Base-by-base conservation (phyloP, 2,797 vertebrate species). In the Threskiornis aethiopicus region DNA sequence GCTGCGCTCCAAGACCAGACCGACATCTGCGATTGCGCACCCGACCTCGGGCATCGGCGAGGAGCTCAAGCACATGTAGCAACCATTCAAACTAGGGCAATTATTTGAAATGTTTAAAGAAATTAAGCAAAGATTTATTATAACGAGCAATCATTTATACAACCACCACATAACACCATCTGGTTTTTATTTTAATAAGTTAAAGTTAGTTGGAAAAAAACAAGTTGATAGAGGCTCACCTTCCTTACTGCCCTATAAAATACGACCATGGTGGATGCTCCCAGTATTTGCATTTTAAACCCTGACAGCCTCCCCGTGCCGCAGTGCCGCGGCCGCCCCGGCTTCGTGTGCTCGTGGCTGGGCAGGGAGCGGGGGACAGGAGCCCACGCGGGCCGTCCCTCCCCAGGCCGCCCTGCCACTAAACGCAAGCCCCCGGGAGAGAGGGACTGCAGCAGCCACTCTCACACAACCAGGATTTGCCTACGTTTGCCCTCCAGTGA, bases 51-150 rank as follows among this genome's bases (percentile, higher is more conserved):
- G 59, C 16, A 8, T 2, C 31, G 33, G 3, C 31, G 2, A 31
- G 46, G 1, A 33, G 49, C 8, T 66, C 25, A 16, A 41, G 31
- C 12, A 21, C 5, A n/a, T 0, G 15, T 5, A 55, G 42, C 47
- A 75, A 15, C 31, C 19, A 8, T 4, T 49, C 20, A 31, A 47
- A 42, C 15, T 5, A 9, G 9, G 52, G 62, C n/a, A 52, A 46
- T 29, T 33, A 33, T 33, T 70, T 6, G 25, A 44, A 57, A 52
- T 3, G 20, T 79, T 70, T 16, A 28, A 28, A 29, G 49, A 35
- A 49, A 69, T 7, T 3, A 49, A 41, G 71, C 18, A 51, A 44
- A 17, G 61, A 29, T 16, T 51, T 33, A 7, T 6, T 46, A 11
- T 16, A 46, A 41, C 4, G 37, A 76, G 49, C 22, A 18, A 22